phyloP scores from a whole-genome alignment of 2,797 vertebrate genomes.

The Clamator glandarius region DNA sequence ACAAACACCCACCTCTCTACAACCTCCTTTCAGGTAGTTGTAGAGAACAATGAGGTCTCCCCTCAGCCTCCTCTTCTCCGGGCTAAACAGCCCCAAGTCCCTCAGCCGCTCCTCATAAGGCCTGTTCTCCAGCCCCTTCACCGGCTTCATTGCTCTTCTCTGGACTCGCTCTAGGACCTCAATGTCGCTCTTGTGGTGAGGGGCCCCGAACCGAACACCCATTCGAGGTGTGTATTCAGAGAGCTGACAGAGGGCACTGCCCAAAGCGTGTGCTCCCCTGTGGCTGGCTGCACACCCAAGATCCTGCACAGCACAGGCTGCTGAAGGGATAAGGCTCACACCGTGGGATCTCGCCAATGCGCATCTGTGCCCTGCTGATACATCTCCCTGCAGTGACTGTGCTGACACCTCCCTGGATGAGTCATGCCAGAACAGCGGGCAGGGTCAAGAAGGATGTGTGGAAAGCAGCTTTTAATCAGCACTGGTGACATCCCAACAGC shows the following conservation, averaged over 20 bases:
- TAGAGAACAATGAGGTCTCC: no score
- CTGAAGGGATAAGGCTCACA: background rate
- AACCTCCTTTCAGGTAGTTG: no score
- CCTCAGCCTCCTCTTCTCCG: no score
- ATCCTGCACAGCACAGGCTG: background rate
- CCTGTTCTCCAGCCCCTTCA: no score
- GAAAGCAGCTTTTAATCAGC: background rate
- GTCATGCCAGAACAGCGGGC: slow-evolving; percentile 20
- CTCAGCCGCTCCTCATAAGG: no score
- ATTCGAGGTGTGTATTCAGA: no score
- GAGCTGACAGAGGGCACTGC: background rate
- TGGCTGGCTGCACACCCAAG: background rate
- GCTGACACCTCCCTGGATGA: slow-evolving; percentile 30
- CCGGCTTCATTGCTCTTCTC: no score
- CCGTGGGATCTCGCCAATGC: background rate
- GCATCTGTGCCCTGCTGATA: background rate
- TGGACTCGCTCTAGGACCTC: no score
- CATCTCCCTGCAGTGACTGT: background rate
- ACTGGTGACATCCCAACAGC: background rate
- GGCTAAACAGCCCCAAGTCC: no score
- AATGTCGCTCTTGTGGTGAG: no score
- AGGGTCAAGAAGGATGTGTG: background rate
- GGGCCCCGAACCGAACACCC: no score
- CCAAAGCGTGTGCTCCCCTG: background rate
- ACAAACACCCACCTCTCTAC: no score